Base-by-base conservation (phyloP, 2,113 vertebrate species). In the Gymnorhina tibicen region DNA sequence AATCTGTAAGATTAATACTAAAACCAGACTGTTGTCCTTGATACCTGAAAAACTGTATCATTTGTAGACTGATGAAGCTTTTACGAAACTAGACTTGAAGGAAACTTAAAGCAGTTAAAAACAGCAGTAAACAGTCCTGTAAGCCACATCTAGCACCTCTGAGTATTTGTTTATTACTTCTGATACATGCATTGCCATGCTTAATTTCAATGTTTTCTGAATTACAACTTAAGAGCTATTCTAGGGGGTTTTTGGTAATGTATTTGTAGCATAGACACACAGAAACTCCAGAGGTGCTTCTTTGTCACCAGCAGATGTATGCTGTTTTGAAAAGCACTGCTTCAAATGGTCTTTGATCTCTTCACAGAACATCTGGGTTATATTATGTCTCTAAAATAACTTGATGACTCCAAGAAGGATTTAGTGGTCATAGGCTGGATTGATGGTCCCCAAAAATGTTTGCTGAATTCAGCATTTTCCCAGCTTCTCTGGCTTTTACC, bases 401-500 rank as follows among this genome's bases (percentile, higher is more conserved):
- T 22, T 70, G 18, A 88, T 66, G 42, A 84, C 23, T 73, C 46
- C 23, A 46, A 50, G 63, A 88, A 79, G 28, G 27, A 55, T 91
- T 92, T 92, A 86, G 79, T 86, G 68, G 86, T 86, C 83, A 92
- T 19, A n/a, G 59, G 39, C 32, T 84, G 30, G 24, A 77, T 30
- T 67, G 50, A 88, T 73, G 41, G 28, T 74, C 68, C 42, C 46
- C 85, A 80, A 70, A 95, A 90, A 9, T 74, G 44, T 75, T 87
- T 70, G 56, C 64, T 91, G 79, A 93, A 91, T 92, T 95, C 47
- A 47, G 72, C 35, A 80, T 86, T 93, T 95, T 91, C 50, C 77
- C 76, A 92, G 94, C 63, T 93, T 86, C 76, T 94, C 35, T 33
- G 70, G 72, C 15, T 74, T 95, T 95, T 84, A 59, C 56, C 94